Percentiles rank a stretch among this genome's conserved stretches.
These are phyloP conservation scores for Neoascia interrupta DNA, from an alignment of 2,888 invertebrate species.

Conservation along the genomic window DNA sequence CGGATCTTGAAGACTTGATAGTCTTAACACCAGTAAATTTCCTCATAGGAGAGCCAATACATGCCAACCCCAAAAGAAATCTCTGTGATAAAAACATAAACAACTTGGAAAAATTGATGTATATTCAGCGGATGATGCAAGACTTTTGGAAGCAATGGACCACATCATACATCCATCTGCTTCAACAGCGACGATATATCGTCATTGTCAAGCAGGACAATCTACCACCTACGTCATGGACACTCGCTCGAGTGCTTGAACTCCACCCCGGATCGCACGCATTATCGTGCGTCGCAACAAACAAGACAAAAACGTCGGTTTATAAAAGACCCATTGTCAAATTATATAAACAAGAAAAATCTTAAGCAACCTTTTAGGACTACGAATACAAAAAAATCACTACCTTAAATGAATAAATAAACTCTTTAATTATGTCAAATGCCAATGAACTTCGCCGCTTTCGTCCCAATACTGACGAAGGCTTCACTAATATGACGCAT, in stretches of 20 bases:
- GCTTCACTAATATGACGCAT: too few relatives aligned
- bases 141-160: conserved; percentile 56
- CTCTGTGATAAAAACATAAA: not conserved
- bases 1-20: not conserved
- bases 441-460: too few relatives aligned
- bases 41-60: not conserved
- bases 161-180: conserved; percentile 36
- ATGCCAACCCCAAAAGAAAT: conserved; percentile 3
- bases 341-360: too few relatives aligned
- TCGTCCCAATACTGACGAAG: too few relatives aligned
- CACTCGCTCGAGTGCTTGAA: not conserved
- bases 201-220: too few relatives aligned
- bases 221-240: too few relatives aligned
- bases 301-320: conserved; percentile 5
- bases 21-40: not conserved
- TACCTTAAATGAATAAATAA: too few relatives aligned
- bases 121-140: conserved; percentile 26
- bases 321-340: too few relatives aligned
- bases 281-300: too few relatives aligned
- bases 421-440: too few relatives aligned
- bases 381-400: too few relatives aligned
- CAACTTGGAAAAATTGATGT: conserved; percentile 6
- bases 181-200: conserved; percentile 48
- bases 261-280: not conserved
- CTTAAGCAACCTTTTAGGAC: too few relatives aligned